Conservation (phyloP, 2,797 vertebrate species). For the Decapterus maruadsi region DNA sequence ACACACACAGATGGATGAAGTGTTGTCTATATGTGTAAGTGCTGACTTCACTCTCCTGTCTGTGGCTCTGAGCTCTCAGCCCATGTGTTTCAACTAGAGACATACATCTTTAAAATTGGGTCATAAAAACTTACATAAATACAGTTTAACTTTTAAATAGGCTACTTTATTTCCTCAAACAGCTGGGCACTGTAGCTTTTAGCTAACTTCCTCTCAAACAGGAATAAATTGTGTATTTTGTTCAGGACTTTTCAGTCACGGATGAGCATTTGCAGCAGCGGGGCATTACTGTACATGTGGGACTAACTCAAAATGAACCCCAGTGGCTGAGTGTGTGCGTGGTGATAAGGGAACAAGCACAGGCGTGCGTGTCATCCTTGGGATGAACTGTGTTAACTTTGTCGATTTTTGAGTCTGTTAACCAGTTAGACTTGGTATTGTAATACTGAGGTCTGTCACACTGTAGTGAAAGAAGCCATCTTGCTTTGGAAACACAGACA, state of each 20-base stretch:
- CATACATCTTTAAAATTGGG: slow-evolving; percentile 19
- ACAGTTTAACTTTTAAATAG: slow-evolving; percentile 30
- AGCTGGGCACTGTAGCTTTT: slow-evolving; percentile 18
- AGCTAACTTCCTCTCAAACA: slow-evolving; percentile 20
- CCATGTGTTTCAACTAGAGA: slow-evolving; percentile 16
- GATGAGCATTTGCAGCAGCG: neutral
- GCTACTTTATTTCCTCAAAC: slow-evolving; percentile 27
- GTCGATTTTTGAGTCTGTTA: neutral
- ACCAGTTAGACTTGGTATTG: neutral
- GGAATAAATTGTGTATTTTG: neutral
- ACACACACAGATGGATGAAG: too few relatives aligned
- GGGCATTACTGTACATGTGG: neutral
- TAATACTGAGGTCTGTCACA: neutral
- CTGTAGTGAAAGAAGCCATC: too few relatives aligned
- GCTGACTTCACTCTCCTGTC: neutral
- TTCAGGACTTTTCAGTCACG: neutral
- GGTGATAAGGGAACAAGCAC: neutral
- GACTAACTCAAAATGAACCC: slow-evolving; percentile 9
- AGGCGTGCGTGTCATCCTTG: neutral
- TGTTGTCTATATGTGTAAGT: neutral
- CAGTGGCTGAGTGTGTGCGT: neutral
- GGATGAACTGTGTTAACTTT: neutral
- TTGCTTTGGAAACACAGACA: neutral
- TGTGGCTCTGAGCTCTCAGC: neutral
- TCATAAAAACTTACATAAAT: slow-evolving; percentile 19